A percentile compares a stretch with the other conserved stretches of the same genome.
Conservation (phyloP, 2,888 invertebrate genomes). For the Drosophila birchii region DNA sequence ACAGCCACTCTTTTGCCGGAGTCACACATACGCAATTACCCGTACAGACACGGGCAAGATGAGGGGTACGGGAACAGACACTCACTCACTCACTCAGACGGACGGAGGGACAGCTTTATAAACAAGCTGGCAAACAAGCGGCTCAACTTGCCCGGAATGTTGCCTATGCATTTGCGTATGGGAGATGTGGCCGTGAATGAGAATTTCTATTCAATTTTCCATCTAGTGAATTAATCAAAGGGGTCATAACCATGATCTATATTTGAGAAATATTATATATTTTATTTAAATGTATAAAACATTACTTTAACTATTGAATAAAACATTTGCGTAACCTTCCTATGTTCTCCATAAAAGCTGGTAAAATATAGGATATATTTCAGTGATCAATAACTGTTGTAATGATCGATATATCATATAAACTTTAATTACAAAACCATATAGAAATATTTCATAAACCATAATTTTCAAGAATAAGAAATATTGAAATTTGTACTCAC, state of each 20-base stretch:
- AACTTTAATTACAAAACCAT: background rate
- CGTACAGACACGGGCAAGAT: too few species aligned
- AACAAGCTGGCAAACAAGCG: constrained; percentile 36
- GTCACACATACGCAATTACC: constrained; percentile 29
- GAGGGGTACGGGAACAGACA: constrained; percentile 14
- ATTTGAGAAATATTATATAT: background rate
- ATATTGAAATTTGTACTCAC: constrained; percentile 54
- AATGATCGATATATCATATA: background rate
- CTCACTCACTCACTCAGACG: constrained; percentile 10
- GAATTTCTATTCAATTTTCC: too few species aligned
- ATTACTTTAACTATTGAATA: background rate
- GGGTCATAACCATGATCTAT: too few species aligned
- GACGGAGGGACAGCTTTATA: constrained; percentile 30
- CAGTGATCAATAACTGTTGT: background rate
- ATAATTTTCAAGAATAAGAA: background rate
- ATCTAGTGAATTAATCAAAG: background rate
- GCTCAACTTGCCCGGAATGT: constrained; percentile 24
- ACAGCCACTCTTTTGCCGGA: constrained; percentile 1
- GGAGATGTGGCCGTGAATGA: constrained; percentile 22
- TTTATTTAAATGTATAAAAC: background rate
- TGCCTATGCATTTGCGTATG: constrained; percentile 32
- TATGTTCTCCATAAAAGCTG: background rate
- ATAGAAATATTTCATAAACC: background rate
- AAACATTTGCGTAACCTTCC: background rate
- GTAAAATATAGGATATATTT: background rate